Base-by-base conservation (phyloP, 2,888 invertebrate species). In the Tupiocoris notatus region DNA sequence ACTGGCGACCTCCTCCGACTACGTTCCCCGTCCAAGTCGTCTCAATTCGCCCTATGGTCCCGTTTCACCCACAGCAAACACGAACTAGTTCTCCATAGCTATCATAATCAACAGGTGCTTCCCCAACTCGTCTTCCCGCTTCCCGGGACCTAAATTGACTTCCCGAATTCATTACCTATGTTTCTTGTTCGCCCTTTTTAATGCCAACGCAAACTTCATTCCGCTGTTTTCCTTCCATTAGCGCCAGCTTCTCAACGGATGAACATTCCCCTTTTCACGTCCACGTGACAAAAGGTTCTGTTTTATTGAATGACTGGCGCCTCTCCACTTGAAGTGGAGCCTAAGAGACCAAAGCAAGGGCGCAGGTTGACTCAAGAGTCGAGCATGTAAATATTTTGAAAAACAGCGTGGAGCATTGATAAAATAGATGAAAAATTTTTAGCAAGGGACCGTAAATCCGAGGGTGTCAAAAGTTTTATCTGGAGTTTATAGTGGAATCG, bases 71-170 rank as follows among this genome's bases (percentile, higher is more conserved):
- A 67, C 18, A 56, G 16, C 67, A 67, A 67, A 57, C 67, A 67
- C 57, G 67, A 65, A 18, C 67, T 67, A 67, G 67, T 67, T 67
- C 57, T 67, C n/a, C 57, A 67, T 57, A 57, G 67, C 21, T 23
- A 57, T 56, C 56, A 56, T 1, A n/a, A 56, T 67, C 67, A 65
- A 65, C 65, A 65, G 65, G 65, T 65, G 65, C 39, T 18, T 18
- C 18, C 17, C 39, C n/a, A n/a, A n/a, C n/a, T n/a, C n/a, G n/a
- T n/a, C n/a, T n/a, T n/a, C n/a, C n/a, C n/a, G n/a, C n/a, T n/a
- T n/a, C n/a, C n/a, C n/a, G 12, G 39, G 39, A 39, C 39, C 39
- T 39, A 39, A 39, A 39, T 39, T 12, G 39, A 39, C 39, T 39
- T 39, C 12, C 39, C 39, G 39, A 7, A 39, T 39, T 39, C 39